Evolutionary conservation across 2,888 invertebrate species (phyloP), one percentile per base, ranked within the genome.

Genomic region (Protodeltote pygarga): DNA sequence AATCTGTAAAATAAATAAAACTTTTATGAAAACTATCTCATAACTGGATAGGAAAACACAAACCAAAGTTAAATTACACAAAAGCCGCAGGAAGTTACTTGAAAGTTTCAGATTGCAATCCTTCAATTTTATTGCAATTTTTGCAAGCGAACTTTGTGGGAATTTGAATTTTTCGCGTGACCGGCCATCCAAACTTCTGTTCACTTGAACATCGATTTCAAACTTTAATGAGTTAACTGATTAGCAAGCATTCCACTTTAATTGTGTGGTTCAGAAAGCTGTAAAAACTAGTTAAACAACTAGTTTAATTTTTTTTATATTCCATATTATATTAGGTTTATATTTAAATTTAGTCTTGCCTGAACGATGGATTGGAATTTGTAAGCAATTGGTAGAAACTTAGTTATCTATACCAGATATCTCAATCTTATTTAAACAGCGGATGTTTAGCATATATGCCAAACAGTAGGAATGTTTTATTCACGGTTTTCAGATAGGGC

Each of bases 401-500:
- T 51, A 53, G 16, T 17, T n/a, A n/a, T n/a, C n/a, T n/a, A n/a
- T n/a, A n/a, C n/a, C n/a, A n/a, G n/a, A n/a, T n/a, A n/a, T n/a
- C n/a, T n/a, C n/a, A n/a, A n/a, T n/a, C n/a, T n/a, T n/a, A 15
- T 24, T 17, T 27, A 23, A 37, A 19, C n/a, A 8, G 4, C 19
- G n/a, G n/a, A 32, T 20, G 11, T 4, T 13, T 13, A 42, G 23
- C 20, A 47, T 31, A n/a, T n/a, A 32, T 34, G 24, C 6, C 32
- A 63, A 37, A 39, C 25, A 9, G 31, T 9, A 13, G 3, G 16
- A 3, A 63, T 63, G 55, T 64, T 61, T 61, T 65, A 64, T 64
- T 65, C 62, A 62, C 27, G 2, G 38, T 42, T 29, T 47, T 32
- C 6, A 19, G 33, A n/a, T n/a, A n/a, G n/a, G n/a, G n/a, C n/a